Conservation (phyloP, 2,888 invertebrate genomes). For the Drosophila mimica region DNA sequence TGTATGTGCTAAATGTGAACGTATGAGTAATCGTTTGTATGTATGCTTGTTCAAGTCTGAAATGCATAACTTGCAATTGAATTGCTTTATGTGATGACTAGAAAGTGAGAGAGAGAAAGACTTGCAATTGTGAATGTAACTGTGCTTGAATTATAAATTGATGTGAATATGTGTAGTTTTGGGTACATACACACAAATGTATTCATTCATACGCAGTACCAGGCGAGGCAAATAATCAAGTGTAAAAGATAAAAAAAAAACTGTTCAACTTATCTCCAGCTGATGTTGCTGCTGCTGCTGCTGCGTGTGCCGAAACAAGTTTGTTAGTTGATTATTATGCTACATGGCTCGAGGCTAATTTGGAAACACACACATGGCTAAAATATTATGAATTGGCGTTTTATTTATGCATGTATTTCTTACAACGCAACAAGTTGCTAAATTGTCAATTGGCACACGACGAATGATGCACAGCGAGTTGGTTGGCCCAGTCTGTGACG, state of each 20-base stretch:
- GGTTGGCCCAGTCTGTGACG: background rate
- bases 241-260: conserved; percentile 48
- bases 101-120: conserved; percentile 21
- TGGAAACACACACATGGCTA: conserved; percentile 45
- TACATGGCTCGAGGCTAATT: conserved; percentile 51
- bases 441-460: conserved; percentile 30
- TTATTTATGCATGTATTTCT: conserved; percentile 9
- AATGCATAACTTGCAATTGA: conserved; percentile 3
- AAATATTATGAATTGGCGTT: conserved; percentile 43
- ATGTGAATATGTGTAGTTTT: conserved; percentile 4
- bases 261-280: conserved; percentile 45
- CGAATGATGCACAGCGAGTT: conserved; percentile 23
- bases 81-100: conserved; percentile 8
- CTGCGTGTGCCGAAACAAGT: conserved; percentile 50
- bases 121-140: conserved; percentile 23
- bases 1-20: background rate
- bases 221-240: conserved; percentile 47
- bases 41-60: too few relatives aligned
- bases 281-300: conserved; percentile 19
- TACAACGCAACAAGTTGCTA: conserved; percentile 39
- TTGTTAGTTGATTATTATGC: conserved; percentile 49
- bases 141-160: conserved; percentile 30
- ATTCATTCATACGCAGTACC: conserved; percentile 9
- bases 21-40: background rate
- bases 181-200: background rate